Evolutionary conservation across 1,140 invertebrate genomes (phyloP).

Genomic region (Sinella curviseta): DNA sequence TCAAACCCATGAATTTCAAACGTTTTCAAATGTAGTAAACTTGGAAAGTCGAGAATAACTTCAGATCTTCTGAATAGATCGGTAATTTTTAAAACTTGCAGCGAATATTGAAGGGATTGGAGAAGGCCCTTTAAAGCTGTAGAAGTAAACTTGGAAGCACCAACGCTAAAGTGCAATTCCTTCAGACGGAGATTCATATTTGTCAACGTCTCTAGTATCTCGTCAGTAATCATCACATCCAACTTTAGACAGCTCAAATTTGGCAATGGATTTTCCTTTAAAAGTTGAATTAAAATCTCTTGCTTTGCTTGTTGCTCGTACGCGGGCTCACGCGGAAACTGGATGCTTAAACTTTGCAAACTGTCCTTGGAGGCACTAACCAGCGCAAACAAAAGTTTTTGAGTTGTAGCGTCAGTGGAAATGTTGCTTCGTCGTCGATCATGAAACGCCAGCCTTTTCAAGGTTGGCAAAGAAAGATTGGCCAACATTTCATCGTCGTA

Average conservation of each 20-base stretch:
- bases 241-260: conserved; percentile 21
- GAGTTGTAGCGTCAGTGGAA: not conserved
- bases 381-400: not conserved
- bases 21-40: not conserved
- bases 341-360: not conserved
- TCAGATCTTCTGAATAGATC: conserved; percentile 8
- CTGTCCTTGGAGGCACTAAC: not conserved
- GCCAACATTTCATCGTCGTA: conserved; percentile 8
- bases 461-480: not conserved
- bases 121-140: not conserved
- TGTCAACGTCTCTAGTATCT: not conserved
- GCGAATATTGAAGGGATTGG: not conserved
- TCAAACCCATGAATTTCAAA: conserved; percentile 28
- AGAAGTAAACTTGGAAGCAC: conserved; percentile 9
- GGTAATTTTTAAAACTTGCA: conserved; percentile 12
- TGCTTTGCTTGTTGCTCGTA: conserved; percentile 12
- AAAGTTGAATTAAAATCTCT: conserved; percentile 9
- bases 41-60: conserved; percentile 8
- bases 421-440: conserved; percentile 1
- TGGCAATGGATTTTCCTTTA: not conserved
- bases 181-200: conserved; percentile 3
- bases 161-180: conserved; percentile 13
- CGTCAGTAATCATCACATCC: conserved; percentile 9
- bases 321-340: conserved; percentile 19
- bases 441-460: not conserved